Conservation (phyloP, 2,113 vertebrate species). For the Nerophis ophidion region DNA sequence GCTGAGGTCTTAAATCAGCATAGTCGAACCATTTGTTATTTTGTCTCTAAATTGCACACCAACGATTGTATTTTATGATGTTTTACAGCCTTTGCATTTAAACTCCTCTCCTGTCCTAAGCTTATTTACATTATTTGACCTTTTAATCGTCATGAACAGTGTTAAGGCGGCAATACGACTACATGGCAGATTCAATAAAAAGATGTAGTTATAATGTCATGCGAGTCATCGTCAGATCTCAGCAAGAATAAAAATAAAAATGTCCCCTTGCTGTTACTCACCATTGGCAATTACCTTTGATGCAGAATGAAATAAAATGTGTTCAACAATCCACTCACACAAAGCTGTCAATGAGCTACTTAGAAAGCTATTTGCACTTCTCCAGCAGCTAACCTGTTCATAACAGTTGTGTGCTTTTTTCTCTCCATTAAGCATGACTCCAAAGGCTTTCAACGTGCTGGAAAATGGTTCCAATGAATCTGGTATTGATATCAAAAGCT, state of each 20-base stretch:
- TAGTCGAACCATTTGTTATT: not conserved
- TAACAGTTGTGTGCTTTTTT: constrained; percentile 1
- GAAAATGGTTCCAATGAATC: not conserved
- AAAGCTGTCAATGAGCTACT: not conserved
- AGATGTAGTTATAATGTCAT: constrained; percentile 7
- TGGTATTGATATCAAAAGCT: not conserved
- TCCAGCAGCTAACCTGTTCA: not conserved
- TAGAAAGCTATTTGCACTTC: constrained; percentile 11
- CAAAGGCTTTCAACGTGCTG: not conserved
- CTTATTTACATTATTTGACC: not conserved
- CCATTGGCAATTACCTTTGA: constrained; percentile 9
- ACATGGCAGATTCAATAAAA: no score
- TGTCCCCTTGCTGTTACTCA: not conserved
- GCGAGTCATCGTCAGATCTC: constrained; percentile 15
- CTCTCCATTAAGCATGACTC: constrained; percentile 2
- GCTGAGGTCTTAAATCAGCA: not conserved
- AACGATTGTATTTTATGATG: not conserved
- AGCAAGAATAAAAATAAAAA: not conserved
- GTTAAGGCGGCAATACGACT: not conserved
- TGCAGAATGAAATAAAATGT: constrained; percentile 10
- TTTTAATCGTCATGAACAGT: not conserved
- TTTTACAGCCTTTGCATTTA: not conserved
- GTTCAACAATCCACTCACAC: constrained; percentile 2
- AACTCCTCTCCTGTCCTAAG: not conserved
- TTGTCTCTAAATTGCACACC: not conserved